Evolutionary conservation across 2,888 invertebrate genomes (phyloP), one percentile per base, ranked within the genome.

Genomic region (Aspidiotus destructor): DNA sequence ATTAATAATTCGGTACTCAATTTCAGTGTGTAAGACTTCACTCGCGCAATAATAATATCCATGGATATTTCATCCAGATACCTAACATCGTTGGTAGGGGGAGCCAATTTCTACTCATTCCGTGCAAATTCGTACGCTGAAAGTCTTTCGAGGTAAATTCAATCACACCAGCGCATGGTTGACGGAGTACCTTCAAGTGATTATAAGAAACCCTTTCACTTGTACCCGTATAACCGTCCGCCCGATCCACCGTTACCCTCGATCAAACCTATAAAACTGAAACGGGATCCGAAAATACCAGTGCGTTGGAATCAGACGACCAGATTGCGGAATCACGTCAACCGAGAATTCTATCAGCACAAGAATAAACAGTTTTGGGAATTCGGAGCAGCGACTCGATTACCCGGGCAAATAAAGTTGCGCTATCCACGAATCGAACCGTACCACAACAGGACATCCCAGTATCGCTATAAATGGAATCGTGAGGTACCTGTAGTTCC

Each of bases 401-500:
- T 42, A 13, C 42, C 65, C 9, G 42, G n/a, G 10, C 13, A 65
- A 16, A 57, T 15, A 9, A 7, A 44, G 13, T 15, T 10, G 42
- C 44, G 57, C 1, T 5, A 41, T 9, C 65, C 65, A 42, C 16
- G 44, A 16, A 11, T 55, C 17, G 57, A 8, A 8, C 65, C 65
- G 8, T 44, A 57, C n/a, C 17, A 65, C 16, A 65, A 52, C 17
- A 65, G 55, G 16, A 57, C 65, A 0, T 65, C 65, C 40, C 65
- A 65, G 16, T 65, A 57, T 48, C 65, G 65, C 13, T 65, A 42
- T 44, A 65, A 65, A 13, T 65, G 65, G 65, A 41, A 57, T n/a
- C 65, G 65, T 8, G 65, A 65, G 13, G 58, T 65, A n/a, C 65
- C 65, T 11, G 65, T 65, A 2, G 57, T 65, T 11, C 57, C 65